phyloP scores from a whole-genome alignment of 2,797 vertebrate species.

The Crocodylus rhombifer region DNA sequence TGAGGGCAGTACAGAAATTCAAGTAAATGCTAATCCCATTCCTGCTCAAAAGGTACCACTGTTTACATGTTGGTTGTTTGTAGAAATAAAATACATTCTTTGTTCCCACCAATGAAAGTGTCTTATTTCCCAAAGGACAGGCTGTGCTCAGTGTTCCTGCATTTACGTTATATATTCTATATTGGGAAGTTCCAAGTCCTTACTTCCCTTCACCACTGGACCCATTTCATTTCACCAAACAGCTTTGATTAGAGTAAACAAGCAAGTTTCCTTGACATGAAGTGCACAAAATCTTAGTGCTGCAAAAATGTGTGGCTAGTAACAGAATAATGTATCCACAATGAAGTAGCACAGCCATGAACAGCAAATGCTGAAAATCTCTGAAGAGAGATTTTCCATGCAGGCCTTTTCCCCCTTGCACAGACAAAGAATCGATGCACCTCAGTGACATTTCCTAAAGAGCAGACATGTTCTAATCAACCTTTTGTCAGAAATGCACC shows the following conservation, averaged over 20 bases:
- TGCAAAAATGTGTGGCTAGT: conserved; percentile 8
- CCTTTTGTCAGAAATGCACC: conserved; percentile 21
- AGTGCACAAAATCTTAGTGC: neutral
- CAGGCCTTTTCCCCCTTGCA: conserved; percentile 32
- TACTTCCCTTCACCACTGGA: neutral
- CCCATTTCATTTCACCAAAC: neutral
- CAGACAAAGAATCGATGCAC: neutral
- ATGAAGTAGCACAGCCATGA: neutral
- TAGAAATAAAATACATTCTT: neutral
- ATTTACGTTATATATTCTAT: conserved; percentile 9
- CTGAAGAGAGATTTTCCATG: conserved; percentile 34
- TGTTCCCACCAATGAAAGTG: conserved; percentile 21
- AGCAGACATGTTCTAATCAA: neutral
- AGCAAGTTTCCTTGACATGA: neutral
- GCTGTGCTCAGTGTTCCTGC: neutral
- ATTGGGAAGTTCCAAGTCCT: neutral
- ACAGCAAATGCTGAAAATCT: conserved; percentile 7
- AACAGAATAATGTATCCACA: neutral
- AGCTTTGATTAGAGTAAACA: conserved; percentile 16
- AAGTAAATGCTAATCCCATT: conserved; percentile 9
- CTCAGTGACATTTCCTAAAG: conserved; percentile 21
- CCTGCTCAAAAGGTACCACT: conserved; percentile 21
- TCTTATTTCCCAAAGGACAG: neutral
- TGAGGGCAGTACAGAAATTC: conserved; percentile 30
- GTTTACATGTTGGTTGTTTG: conserved; percentile 23